Evolutionary conservation across 1,140 invertebrate species (phyloP), one percentile per base, ranked within the genome.

Genomic region (Euura lappo): DNA sequence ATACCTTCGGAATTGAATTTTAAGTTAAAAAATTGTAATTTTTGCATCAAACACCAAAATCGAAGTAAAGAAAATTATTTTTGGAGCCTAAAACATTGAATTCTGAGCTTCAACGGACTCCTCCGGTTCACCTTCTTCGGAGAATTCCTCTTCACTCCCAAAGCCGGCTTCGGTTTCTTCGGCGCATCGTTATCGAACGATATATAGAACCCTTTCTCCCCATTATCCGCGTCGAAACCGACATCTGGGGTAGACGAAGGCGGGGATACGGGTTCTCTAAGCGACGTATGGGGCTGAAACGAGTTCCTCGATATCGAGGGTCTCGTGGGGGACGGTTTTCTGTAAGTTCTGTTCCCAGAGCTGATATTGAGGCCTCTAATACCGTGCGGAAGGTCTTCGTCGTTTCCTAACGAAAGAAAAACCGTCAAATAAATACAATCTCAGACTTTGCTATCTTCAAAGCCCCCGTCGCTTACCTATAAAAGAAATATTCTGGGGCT

Each of bases 191-290:
- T 93, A 81, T 97, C 96, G 83, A 98, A 97, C 43, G 95, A 95
- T 81, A 98, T 97, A 84, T 98, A 97, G 88, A 98, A 98, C n/a
- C 96, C 96, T 87, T 96, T 95, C 84, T 96, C 94, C 42, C 77
- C 83, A 44, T 76, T 80, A 76, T 90, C 91, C n/a, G 85, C 88
- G 72, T 90, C 90, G 6, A 84, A 75, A 47, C 86, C 82, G 5
- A 85, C 76, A 78, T 86, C 85, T 44, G 79, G 79, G 68, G 80
- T 81, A 70, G 77, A 77, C 65, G 84, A 86, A 13, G 83, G 84
- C 51, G 88, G 86, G 70, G 86, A 84, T 45, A 87, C 83, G 28
- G 82, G 77, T 73, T 90, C 87, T 71, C 88, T 79, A 46, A 86
- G 71, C 72, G 87, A 84, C 13, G 83, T 77, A 78, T 91, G 91